Base-by-base conservation (phyloP, 2,113 vertebrate genomes). In the Xenus cinereus region DNA sequence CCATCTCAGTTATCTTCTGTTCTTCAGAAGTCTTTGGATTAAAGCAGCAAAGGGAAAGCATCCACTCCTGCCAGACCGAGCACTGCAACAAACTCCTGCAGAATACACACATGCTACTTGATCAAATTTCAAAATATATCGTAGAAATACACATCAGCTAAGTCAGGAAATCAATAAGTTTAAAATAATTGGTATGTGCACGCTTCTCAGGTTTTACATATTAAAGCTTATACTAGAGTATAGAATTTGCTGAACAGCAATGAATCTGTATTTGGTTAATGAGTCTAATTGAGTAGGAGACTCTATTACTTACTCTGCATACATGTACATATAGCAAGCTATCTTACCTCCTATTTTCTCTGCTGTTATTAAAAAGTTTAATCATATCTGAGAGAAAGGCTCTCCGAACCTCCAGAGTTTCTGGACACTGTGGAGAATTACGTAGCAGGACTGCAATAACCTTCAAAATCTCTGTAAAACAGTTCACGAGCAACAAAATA, bases 11-110 rank as follows among this genome's bases (percentile, higher is more conserved):
- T 98, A 99, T 99, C 98, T 99, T 99, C 97, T 99, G 99, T 91
- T 99, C 99, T 92, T 99, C 99, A 13, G 97, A 99, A 98, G 96
- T 99, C 92, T 98, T 98, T 1, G 99, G 99, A 95, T 98, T 99
- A 97, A 99, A 99, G 97, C 98, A 99, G 97, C 99, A 99, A 87
- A 99, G 98, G 45, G 99, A 99, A 95, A 99, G 98, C 99, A 99
- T 99, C 99, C 99, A 99, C 77, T 99, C 99, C 97, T 99, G 99
- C 99, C 99, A 99, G 77, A 99, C 99, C 0, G 99, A 99, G 97
- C 99, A 99, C 96, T 99, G 99, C 72, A 99, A 98, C 97, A 99
- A 98, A 92, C 99, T 99, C 98, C 99, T 99, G 96, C 67, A 95
- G 96, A 96, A 97, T 10, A 19, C 28, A 95, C 56, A 27, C 39